Percentiles rank a stretch among this genome's conserved stretches.
Conservation (phyloP, 2,113 vertebrate genomes). For the Pterocles burchelli region DNA sequence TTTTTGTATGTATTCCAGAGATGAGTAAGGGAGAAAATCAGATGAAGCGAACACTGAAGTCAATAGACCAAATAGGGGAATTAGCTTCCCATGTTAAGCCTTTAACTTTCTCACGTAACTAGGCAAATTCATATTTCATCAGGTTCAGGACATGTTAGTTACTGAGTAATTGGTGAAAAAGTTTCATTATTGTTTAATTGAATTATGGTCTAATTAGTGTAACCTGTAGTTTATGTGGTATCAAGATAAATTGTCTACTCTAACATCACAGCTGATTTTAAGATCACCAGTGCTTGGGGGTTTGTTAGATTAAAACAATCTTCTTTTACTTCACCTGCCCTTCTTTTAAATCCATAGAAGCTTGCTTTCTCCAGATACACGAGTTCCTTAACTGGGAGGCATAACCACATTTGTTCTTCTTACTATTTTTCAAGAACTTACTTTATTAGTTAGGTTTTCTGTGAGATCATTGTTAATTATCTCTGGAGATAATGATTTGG, state of each 20-base stretch:
- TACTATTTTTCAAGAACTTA: conserved; percentile 49
- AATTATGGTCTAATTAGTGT: background rate
- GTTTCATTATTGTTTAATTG: background rate
- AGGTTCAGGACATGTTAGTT: background rate
- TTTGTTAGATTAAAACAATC: background rate
- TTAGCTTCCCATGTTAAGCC: background rate
- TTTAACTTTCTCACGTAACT: background rate
- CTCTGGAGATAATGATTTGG: conserved; percentile 63
- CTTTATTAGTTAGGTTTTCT: conserved; percentile 59
- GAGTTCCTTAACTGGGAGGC: background rate
- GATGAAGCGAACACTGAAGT: background rate
- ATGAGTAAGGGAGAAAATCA: background rate
- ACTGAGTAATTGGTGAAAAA: background rate
- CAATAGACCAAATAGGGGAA: background rate
- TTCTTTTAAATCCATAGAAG: background rate
- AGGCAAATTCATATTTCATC: background rate
- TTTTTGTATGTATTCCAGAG: background rate
- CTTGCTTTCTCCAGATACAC: background rate
- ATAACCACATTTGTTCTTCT: background rate
- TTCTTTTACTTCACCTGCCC: background rate
- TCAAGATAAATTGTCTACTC: background rate
- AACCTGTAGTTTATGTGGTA: background rate
- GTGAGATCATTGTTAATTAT: conserved; percentile 67
- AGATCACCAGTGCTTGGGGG: background rate
- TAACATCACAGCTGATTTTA: background rate